Conservation (phyloP, 2,888 invertebrate genomes). For the Aphodius sticticus region DNA sequence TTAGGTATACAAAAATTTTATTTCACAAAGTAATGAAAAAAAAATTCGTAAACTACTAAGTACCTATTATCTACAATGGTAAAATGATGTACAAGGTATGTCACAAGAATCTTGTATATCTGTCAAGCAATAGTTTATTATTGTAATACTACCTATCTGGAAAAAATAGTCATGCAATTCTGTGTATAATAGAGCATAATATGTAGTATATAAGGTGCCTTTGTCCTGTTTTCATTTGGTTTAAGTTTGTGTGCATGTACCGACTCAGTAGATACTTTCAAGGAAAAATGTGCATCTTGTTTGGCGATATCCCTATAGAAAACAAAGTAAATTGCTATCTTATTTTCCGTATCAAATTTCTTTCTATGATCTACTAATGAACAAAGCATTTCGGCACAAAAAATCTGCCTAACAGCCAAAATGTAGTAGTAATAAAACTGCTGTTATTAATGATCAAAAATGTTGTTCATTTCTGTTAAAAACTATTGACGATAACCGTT, state of each 20-base stretch:
- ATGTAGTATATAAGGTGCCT: neutral
- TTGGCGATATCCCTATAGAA: neutral
- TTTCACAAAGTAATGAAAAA: no score
- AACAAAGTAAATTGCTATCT: neutral
- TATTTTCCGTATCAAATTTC: neutral
- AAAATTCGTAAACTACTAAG: neutral
- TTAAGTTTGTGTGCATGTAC: neutral
- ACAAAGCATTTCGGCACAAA: neutral
- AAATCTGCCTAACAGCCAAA: neutral
- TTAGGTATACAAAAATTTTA: no score
- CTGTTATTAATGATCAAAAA: neutral
- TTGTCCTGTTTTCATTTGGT: neutral
- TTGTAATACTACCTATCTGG: neutral
- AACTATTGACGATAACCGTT: neutral
- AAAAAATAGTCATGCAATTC: neutral
- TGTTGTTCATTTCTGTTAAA: neutral
- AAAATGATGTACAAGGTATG: neutral
- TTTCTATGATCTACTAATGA: neutral
- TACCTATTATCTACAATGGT: neutral
- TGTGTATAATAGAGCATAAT: neutral
- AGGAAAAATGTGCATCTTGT: neutral
- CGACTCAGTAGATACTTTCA: neutral
- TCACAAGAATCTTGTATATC: neutral
- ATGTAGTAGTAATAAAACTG: neutral
- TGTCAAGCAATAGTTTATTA: neutral